These are phyloP conservation scores for Gymnoscelis rufifasciata DNA, from an alignment of 2,888 invertebrate genomes.

Conservation along the genomic window DNA sequence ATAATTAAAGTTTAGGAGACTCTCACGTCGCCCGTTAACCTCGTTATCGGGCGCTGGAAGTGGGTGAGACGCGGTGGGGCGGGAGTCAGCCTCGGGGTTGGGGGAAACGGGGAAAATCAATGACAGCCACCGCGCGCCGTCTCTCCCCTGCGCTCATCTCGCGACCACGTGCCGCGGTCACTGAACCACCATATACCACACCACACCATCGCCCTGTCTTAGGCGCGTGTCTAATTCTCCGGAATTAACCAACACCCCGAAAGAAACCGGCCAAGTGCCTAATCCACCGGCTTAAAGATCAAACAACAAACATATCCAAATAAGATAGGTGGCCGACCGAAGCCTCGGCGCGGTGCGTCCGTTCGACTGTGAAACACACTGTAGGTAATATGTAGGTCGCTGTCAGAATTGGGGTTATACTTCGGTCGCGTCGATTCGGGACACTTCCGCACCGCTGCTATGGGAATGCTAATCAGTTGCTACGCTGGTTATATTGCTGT, in stretches of 20 bases:
- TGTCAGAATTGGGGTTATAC: constrained; percentile 75
- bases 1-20: constrained; percentile 80
- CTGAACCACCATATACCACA: constrained; percentile 51
- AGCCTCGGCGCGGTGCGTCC: constrained; percentile 45
- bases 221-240: constrained; percentile 22
- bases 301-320: constrained; percentile 41
- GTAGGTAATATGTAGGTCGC: constrained; percentile 69
- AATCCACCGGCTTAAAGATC: constrained; percentile 35
- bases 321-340: constrained; percentile 37
- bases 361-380: constrained; percentile 55
- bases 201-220: constrained; percentile 15
- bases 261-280: constrained; percentile 23
- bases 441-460: constrained; percentile 63
- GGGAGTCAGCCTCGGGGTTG: constrained; percentile 56
- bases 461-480: constrained; percentile 60
- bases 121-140: constrained; percentile 78
- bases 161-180: constrained; percentile 77
- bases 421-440: constrained; percentile 70
- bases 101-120: constrained; percentile 76
- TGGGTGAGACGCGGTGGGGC: constrained; percentile 76
- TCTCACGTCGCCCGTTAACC: constrained; percentile 80
- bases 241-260: constrained; percentile 25
- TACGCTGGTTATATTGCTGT: constrained; percentile 55
- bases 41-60: constrained; percentile 79
- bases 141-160: constrained; percentile 76